Evolutionary conservation across 2,797 vertebrate species (phyloP), one percentile per base, ranked within the genome.

Genomic region (Enteromius treurensis): DNA sequence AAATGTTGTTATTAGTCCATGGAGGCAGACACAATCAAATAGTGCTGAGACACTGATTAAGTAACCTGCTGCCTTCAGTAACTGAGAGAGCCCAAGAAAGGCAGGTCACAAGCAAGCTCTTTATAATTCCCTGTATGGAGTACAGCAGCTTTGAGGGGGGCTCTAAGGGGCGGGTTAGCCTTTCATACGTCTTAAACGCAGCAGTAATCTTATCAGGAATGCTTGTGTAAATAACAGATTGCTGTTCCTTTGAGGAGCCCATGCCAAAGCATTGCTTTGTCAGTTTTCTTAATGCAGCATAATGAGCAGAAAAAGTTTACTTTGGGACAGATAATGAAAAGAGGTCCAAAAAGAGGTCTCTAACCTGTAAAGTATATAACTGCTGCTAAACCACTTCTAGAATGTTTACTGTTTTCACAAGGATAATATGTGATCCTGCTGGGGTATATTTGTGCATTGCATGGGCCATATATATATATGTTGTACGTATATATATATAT

Each of bases 161-260:
- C 55, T 78, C 67, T 17, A 81, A 79, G 62, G 68, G 77, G 80
- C 5, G 67, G 62, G 77, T 74, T 82, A 58, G 65, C 32, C 60
- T 21, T 42, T 79, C 65, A 58, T 86, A 76, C 84, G 80, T 88
- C 75, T 86, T 84, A 82, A 71, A 65, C 77, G 64, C 85, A 86
- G 90, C 86, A 4, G 71, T 93, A 94, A 94, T 93, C 94, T 93
- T 90, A 90, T 91, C 87, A 93, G 81, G 93, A 94, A 95, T 94
- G 91, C 47, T 77, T 90, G 76, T 88, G 37, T 71, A 91, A 89
- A 89, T 82, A 88, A 85, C 77, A 79, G 51, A 87, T 62, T 81
- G 47, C 81, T 83, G 83, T 4, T 34, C 71, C 76, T 82, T 80
- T 64, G 64, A 82, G 71, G 74, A 73, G 13, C 21, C 21, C n/a